Conservation (phyloP, 2,888 invertebrate species). For the Troides oblongomaculatus region DNA sequence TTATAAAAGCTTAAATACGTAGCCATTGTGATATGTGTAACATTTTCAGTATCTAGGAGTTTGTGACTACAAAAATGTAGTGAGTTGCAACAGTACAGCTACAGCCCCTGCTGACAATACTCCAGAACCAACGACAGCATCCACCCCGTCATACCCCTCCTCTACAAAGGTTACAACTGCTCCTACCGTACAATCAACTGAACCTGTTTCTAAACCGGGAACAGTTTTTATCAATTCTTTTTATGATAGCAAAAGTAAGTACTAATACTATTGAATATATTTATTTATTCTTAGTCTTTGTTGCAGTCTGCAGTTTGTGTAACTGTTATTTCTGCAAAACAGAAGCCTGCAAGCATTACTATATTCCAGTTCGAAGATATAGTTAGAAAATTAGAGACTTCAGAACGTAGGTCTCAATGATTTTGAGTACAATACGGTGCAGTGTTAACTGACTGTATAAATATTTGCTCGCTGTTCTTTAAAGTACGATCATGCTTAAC, state of each 20-base stretch:
- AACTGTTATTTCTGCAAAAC: no score
- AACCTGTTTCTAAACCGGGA: not conserved
- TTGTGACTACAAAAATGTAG: conserved; percentile 82
- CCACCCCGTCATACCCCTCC: conserved; percentile 3
- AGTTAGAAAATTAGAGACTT: no score
- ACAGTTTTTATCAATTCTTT: conserved; percentile 13
- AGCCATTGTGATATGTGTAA: not conserved
- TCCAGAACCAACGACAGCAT: conserved; percentile 23
- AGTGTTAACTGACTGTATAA: no score
- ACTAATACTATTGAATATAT: not conserved
- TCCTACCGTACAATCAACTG: conserved; percentile 1
- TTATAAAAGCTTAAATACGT: not conserved
- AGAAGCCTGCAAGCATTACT: no score
- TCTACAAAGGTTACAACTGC: conserved; percentile 9
- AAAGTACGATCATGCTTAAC: no score
- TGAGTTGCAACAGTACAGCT: conserved; percentile 69
- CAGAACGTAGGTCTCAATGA: no score
- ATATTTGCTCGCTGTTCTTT: no score
- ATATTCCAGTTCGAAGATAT: no score
- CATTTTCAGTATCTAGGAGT: conserved; percentile 79
- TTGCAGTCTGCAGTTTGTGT: no score
- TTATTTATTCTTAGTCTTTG: no score
- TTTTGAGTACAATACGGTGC: no score
- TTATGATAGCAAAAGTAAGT: conserved; percentile 23
- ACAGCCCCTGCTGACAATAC: conserved; percentile 1